Evolutionary conservation across 2,113 vertebrate species (phyloP).

Genomic region (Phyllostomus discolor): DNA sequence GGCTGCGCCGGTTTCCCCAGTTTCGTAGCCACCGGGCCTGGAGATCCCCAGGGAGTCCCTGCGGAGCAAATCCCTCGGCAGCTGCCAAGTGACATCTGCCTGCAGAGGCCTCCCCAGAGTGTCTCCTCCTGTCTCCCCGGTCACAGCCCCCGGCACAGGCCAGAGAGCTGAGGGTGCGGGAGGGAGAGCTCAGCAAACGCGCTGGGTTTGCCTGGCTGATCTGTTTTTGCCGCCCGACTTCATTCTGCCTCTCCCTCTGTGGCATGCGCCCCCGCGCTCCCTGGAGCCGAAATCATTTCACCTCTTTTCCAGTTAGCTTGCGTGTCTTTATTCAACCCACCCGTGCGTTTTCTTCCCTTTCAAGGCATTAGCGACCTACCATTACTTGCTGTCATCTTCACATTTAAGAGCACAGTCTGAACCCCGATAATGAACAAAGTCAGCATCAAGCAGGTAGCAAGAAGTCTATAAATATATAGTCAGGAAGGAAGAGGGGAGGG

Average conservation of each 20-base stretch:
- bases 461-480: neutral
- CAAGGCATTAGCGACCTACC: neutral
- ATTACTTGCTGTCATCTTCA: neutral
- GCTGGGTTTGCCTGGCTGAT: neutral
- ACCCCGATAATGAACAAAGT: neutral
- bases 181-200: neutral
- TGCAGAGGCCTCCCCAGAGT: neutral
- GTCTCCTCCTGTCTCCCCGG: neutral
- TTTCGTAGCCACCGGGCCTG: neutral
- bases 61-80: rapidly evolving
- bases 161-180: neutral
- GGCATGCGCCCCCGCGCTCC: neutral
- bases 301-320: neutral
- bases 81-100: neutral
- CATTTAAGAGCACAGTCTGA: neutral
- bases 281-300: neutral
- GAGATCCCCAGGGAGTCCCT: neutral
- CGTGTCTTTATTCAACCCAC: neutral
- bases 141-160: neutral
- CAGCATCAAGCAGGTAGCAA: neutral
- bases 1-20: neutral
- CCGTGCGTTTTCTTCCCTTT: neutral
- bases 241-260: neutral
- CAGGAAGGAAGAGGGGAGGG: neutral
- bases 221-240: neutral